Base-by-base conservation (phyloP, 2,888 invertebrate genomes). In the Cephus runcator region DNA sequence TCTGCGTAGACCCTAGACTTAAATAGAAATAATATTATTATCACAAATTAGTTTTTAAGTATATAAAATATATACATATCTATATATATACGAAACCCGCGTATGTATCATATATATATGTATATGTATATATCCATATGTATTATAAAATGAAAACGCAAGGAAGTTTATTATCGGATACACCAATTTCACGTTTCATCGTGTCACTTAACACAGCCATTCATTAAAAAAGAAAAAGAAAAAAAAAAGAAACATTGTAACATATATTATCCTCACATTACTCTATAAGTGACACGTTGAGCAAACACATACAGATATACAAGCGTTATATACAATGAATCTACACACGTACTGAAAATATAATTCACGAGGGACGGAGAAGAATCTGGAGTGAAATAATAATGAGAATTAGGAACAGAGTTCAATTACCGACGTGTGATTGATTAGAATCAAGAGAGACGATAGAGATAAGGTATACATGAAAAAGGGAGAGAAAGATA, bases 21-120 rank as follows among this genome's bases (percentile, higher is more conserved):
- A 85, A 79, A 85, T 87, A 87, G 85, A 84, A 84, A 82, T 85
- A 77, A 81, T 80, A 84, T 56, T 84, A 92, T 85, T 92, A 92
- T 84, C 82, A 86, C 83, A 87, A 85, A 86, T 82, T 90, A 89
- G 87, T 82, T 81, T 80, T 79, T 90, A 90, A 90, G 88, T 80
- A 80, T 84, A 84, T 81, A 81, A 80, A 87, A 89, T 89, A 75
- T 77, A 71, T 86, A 87, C 85, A 86, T 87, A 87, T 87, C 87
- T 85, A 85, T 82, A 84, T 86, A 86, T 85, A 85, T 84, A 81
- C 77, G 81, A 33, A 76, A 80, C 84, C 78, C 79, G 78, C 75
- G 81, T 85, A 83, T 82, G 83, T 83, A 86, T 85, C 82, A 82
- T 81, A 82, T 85, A 84, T 85, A 82, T 81, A 82, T 85, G 83